phyloP scores from a whole-genome alignment of 2,797 vertebrate genomes.

The Melanotaenia boesemani region DNA sequence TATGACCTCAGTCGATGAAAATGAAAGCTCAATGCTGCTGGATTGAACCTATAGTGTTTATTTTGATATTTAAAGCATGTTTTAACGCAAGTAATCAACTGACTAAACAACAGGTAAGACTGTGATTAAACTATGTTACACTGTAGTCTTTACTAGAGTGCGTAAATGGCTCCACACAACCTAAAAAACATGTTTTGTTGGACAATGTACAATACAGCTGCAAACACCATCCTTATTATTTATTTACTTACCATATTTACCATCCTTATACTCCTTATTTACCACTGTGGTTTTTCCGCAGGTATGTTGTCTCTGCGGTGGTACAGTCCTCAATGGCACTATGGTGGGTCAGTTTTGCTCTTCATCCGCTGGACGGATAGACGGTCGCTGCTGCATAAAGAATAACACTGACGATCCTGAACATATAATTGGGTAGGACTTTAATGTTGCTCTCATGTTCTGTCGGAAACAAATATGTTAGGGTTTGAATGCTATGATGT shows the following conservation, averaged over 20 bases:
- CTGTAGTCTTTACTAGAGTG: neutral
- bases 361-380: conserved; percentile 62
- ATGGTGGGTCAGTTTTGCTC: conserved; percentile 81
- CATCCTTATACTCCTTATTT: too few species aligned
- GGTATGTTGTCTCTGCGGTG: conserved; percentile 84
- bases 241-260: too few species aligned
- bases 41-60: conserved; percentile 35
- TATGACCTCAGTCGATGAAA: conserved; percentile 72
- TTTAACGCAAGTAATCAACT: conserved; percentile 55
- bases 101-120: conserved; percentile 69
- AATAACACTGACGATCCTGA: conserved; percentile 62
- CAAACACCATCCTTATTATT: neutral
- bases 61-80: conserved; percentile 62
- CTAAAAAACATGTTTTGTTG: conserved; percentile 18
- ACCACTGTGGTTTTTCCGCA: conserved; percentile 30
- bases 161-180: neutral
- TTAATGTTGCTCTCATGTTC: neutral
- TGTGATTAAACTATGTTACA: neutral
- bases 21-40: conserved; percentile 73
- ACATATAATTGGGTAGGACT: conserved; percentile 79
- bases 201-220: neutral
- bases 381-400: conserved; percentile 84
- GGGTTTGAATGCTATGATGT: neutral
- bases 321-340: conserved; percentile 68
- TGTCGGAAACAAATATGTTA: neutral